Evolutionary conservation across 1,140 invertebrate genomes (phyloP).

Genomic region (Platyscapa corneri): DNA sequence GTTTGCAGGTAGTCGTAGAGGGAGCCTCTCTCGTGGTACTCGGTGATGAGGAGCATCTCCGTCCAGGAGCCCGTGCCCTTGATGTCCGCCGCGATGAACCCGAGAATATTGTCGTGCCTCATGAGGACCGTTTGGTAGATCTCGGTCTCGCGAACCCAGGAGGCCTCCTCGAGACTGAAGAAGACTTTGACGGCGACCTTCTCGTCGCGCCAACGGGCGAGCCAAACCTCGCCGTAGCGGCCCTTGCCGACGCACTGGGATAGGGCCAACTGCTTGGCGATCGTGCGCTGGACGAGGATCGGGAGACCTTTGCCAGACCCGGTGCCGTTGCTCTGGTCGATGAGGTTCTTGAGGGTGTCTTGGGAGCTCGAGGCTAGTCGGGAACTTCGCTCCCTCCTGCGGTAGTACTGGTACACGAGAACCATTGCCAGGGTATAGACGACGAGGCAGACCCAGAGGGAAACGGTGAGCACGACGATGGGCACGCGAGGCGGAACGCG

Average conservation of each 20-base stretch:
- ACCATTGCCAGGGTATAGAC: slow-evolving; percentile 78
- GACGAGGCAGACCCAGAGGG: slow-evolving; percentile 79
- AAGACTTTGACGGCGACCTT: slow-evolving; percentile 94
- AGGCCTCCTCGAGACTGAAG: slow-evolving; percentile 89
- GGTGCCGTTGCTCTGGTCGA: slow-evolving; percentile 91
- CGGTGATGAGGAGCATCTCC: slow-evolving; percentile 90
- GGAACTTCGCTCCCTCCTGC: slow-evolving; percentile 73
- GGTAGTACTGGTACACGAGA: slow-evolving; percentile 76
- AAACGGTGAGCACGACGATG: slow-evolving; percentile 79
- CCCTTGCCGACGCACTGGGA: slow-evolving; percentile 92
- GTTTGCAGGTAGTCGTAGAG: slow-evolving; percentile 91
- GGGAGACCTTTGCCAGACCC: slow-evolving; percentile 93
- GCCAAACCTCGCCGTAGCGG: slow-evolving; percentile 92
- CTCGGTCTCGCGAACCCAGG: slow-evolving; percentile 93
- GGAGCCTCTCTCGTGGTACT: slow-evolving; percentile 92
- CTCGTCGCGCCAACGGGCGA: slow-evolving; percentile 88
- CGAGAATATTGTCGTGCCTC: slow-evolving; percentile 94
- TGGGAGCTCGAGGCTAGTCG: slow-evolving; percentile 72
- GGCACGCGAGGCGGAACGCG: slow-evolving; percentile 67
- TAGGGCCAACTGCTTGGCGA: slow-evolving; percentile 93
- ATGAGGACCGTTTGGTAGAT: slow-evolving; percentile 94
- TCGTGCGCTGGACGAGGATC: slow-evolving; percentile 92
- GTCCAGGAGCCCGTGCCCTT: slow-evolving; percentile 82
- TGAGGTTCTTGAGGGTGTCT: slow-evolving; percentile 80
- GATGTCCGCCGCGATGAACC: slow-evolving; percentile 90